phyloP scores from a whole-genome alignment of 2,797 vertebrate genomes.

The Dendrocincla tyrannina region DNA sequence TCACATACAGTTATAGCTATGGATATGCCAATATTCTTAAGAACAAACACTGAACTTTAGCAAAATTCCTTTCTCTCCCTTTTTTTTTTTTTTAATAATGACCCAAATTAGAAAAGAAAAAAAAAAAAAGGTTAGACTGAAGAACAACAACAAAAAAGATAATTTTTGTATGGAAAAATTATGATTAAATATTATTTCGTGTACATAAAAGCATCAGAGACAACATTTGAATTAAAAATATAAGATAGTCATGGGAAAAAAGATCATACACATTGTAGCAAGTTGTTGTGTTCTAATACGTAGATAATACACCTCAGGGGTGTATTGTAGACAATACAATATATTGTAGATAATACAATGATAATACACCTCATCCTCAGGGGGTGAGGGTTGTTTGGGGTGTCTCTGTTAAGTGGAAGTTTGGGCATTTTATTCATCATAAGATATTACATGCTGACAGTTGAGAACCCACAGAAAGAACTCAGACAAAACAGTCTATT shows the following conservation, averaged over 20 bases:
- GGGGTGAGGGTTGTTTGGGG: rapidly evolving
- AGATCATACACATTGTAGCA: neutral
- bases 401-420: neutral
- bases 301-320: neutral
- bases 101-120: neutral
- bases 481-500: neutral
- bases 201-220: neutral
- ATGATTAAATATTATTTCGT: neutral
- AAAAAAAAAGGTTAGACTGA: neutral
- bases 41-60: neutral
- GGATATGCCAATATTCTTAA: neutral
- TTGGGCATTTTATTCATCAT: neutral
- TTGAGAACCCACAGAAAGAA: neutral
- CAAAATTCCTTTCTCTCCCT: neutral
- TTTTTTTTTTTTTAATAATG: neutral
- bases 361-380: too few relatives aligned
- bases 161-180: neutral
- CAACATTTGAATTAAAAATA: neutral
- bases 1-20: neutral
- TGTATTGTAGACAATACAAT: too few relatives aligned
- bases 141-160: neutral
- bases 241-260: neutral
- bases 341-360: too few relatives aligned
- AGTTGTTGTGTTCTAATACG: neutral
- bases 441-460: neutral